Evolutionary conservation across 1,140 invertebrate species (phyloP), one percentile per base, ranked within the genome.

Genomic region (Anastrepha ludens): DNA sequence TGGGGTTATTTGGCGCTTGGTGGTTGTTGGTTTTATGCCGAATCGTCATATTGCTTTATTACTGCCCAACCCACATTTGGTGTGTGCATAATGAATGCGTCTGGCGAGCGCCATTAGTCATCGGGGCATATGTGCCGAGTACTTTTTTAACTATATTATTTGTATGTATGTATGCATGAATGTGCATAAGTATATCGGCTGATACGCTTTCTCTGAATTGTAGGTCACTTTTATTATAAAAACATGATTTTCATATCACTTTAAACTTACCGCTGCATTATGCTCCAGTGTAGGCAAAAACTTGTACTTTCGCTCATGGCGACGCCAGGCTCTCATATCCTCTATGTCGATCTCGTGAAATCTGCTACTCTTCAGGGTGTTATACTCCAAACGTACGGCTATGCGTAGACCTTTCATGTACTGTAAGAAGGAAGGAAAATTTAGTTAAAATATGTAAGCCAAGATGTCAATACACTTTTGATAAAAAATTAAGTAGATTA

Each of bases 241-340:
- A 11, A 65, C 60, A 4, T 20, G 64, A 55, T n/a, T 29, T 29
- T 9, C 64, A 20, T 55, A 20, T 39, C 29, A 1, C 29, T 20
- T n/a, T 39, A 41, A 59, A 85, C 86, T 88, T 88, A 88, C 88
- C 11, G n/a, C 50, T 41, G 67, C 13, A 70, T 88, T 87, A 29
- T 86, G 89, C 89, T 90, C 91, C 88, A 92, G 90, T 88, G 91
- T 91, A 29, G 91, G 91, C 89, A 92, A 89, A 89, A 92, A 92
- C 85, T 89, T 90, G 89, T 92, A 92, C 81, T 91, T 89, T 70
- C 88, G 88, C 5, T 67, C 11, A n/a, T 87, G 81, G 8, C 62
- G 55, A 81, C 88, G 87, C 89, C 90, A 92, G 59, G 89, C 87
- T 50, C 89, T 85, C 41, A 88, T 88, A 65, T 88, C 86, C 87